Evolutionary conservation across 1,140 invertebrate species (phyloP).

Genomic region (Diorhabda carinulata): DNA sequence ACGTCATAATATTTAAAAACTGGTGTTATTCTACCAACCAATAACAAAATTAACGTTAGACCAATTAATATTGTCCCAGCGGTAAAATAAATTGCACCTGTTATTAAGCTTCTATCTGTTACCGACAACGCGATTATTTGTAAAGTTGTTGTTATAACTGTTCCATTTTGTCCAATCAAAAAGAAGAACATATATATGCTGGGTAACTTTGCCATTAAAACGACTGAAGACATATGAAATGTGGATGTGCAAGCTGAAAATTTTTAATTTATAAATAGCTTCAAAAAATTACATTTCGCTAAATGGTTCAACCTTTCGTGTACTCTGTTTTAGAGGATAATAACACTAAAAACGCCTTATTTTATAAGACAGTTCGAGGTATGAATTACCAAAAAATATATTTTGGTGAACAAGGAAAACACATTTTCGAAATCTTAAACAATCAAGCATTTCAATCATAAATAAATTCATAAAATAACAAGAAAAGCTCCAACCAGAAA

Average conservation of each 20-base stretch:
- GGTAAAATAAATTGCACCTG: slow-evolving; percentile 2
- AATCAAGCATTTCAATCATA: too few relatives aligned
- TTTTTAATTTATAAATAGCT: neutral
- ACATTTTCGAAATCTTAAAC: too few relatives aligned
- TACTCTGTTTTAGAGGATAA: too few relatives aligned
- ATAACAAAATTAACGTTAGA: neutral
- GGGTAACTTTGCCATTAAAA: slow-evolving; percentile 1
- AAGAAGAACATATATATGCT: slow-evolving; percentile 5
- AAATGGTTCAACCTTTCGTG: too few relatives aligned
- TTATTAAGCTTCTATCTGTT: neutral
- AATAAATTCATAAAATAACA: too few relatives aligned
- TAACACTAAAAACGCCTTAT: too few relatives aligned
- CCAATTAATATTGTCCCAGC: neutral
- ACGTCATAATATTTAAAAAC: neutral
- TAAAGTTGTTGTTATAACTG: neutral
- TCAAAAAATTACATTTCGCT: too few relatives aligned
- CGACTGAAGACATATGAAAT: slow-evolving; percentile 8
- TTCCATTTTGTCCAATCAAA: slow-evolving; percentile 10
- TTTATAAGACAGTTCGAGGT: too few relatives aligned
- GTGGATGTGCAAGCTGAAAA: neutral
- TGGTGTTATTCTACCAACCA: neutral
- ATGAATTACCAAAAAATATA: too few relatives aligned
- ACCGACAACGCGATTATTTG: slow-evolving; percentile 7
- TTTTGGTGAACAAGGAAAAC: too few relatives aligned
- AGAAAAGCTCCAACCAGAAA: too few relatives aligned